phyloP scores from a whole-genome alignment of 2,797 vertebrate species.

The Sylvia borin region DNA sequence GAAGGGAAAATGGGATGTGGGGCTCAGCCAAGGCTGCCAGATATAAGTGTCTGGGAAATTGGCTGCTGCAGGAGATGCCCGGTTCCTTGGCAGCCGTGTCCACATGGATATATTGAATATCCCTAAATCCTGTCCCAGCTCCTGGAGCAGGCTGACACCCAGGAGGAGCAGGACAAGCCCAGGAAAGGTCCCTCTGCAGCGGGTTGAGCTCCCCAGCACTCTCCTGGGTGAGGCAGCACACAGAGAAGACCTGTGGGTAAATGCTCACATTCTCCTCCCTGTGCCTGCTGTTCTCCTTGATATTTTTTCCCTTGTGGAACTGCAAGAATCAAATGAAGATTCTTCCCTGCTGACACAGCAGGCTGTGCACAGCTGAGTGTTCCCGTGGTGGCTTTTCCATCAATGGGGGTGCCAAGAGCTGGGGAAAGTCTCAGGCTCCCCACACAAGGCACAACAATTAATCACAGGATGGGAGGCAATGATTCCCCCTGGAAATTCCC shows the following conservation, averaged over 20 bases:
- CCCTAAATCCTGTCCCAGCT: not conserved
- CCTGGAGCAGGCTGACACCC: not conserved
- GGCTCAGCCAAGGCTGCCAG: not conserved
- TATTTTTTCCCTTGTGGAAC: not conserved
- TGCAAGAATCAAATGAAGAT: not conserved
- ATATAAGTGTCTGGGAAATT: not conserved
- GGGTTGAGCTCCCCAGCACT: fast-evolving
- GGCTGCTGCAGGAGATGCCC: not conserved
- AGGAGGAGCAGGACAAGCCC: not conserved
- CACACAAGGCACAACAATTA: not conserved
- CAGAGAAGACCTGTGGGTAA: not conserved
- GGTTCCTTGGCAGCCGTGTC: not conserved
- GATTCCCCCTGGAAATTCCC: not conserved
- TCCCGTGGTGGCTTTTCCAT: not conserved
- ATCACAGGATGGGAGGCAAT: not conserved
- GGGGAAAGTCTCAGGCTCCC: not conserved
- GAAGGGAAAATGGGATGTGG: not conserved
- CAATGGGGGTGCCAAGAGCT: not conserved
- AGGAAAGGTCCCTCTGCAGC: not conserved
- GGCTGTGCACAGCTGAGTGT: not conserved
- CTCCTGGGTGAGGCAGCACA: not conserved
- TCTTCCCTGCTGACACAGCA: not conserved
- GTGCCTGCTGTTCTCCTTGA: not conserved
- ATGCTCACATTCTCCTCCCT: fast-evolving
- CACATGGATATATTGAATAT: not conserved